Base-by-base conservation (phyloP, 2,888 invertebrate genomes). In the Oasisia sp. region DNA sequence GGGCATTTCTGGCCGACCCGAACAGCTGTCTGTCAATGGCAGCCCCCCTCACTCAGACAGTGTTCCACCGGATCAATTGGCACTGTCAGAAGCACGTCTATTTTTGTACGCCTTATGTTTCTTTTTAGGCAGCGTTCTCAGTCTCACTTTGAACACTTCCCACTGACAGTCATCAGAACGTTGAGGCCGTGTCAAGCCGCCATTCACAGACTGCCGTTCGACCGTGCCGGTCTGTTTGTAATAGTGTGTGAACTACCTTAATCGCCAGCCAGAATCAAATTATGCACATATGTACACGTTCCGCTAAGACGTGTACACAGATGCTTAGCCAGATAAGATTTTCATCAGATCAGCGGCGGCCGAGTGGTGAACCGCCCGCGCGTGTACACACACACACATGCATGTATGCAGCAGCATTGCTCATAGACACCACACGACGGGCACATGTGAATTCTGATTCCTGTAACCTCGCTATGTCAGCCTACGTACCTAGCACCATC, bases 281-380 rank as follows among this genome's bases (percentile, higher is more conserved):
- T 74, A 74, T 74, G 74, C 74, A 74, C 74, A 74, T 74, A 74
- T n/a, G 74, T 74, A 74, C 74, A 74, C 19, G 74, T 74, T 74
- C 74, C 7, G 74, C 74, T 74, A 74, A 74, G 74, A 74, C 27
- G 74, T 74, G 74, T 74, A 27, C 74, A 74, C 74, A 74, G 74
- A 74, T 74, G 74, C 74, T 74, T 74, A 74, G 74, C 74, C 27
- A 27, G 74, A 74, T 74, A 74, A 74, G 74, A 74, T n/a, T 74
- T 74, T 74, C 74, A 74, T 74, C 74, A 74, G 74, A n/a, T n/a
- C n/a, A n/a, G 3, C 27, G 74, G 27, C 74, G n/a, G 74, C 74
- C 74, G 7, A n/a, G 74, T 27, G 27, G 5, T n/a, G 50, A 50
- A 50, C 50, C 50, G 50, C 50, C 50, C 5, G 50, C 50, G 14